These are phyloP conservation scores for Paraescarpia echinospica DNA, from an alignment of 1,140 invertebrate genomes.

Conservation along the genomic window DNA sequence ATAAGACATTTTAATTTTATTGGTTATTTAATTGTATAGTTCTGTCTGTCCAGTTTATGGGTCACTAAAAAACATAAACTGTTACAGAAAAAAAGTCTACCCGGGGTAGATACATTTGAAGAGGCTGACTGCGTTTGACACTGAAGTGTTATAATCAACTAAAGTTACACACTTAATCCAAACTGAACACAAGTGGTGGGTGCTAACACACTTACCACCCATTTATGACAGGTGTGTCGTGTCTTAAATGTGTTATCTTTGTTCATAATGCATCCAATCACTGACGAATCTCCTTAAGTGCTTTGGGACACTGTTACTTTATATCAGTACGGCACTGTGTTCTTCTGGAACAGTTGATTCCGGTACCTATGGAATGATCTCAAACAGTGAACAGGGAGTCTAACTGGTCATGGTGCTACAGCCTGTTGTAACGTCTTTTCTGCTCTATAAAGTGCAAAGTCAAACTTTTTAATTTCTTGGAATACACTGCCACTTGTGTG, in stretches of 20 bases:
- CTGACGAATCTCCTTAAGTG: neutral
- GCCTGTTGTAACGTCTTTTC: neutral
- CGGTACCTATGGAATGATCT: neutral
- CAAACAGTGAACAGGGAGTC: neutral
- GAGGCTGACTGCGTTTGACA: neutral
- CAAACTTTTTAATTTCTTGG: neutral
- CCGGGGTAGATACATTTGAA: neutral
- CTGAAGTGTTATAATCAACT: neutral
- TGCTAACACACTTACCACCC: neutral
- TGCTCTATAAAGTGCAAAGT: neutral
- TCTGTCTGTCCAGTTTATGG: neutral
- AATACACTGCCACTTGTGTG: neutral
- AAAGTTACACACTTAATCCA: neutral
- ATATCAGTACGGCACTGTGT: neutral
- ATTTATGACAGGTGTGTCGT: slow-evolving; percentile 10
- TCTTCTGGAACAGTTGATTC: neutral
- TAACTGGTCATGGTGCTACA: neutral
- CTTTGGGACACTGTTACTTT: neutral
- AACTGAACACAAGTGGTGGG: neutral
- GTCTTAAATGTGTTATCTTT: slow-evolving; percentile 9
- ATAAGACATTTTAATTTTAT: neutral
- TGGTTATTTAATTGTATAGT: neutral
- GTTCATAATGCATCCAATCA: neutral
- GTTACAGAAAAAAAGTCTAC: neutral
- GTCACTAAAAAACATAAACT: neutral